Percentiles rank a stretch among this genome's conserved stretches.
phyloP scores from a whole-genome alignment of 2,888 invertebrate species.

The Ormia ochracea region DNA sequence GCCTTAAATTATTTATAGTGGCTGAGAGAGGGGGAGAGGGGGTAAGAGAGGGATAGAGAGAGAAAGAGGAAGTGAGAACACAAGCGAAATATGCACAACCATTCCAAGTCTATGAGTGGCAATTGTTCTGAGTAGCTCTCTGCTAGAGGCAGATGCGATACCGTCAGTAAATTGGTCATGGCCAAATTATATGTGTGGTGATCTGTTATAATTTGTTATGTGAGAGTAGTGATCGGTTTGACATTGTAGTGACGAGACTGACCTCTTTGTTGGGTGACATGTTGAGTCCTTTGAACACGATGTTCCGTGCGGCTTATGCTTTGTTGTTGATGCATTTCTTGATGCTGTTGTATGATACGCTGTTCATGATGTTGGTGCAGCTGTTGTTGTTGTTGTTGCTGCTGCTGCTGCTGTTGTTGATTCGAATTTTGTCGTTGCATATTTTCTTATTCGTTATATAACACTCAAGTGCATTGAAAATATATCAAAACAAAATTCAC shows the following conservation, averaged over 20 bases:
- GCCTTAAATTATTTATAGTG: neutral
- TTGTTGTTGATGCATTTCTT: constrained; percentile 80
- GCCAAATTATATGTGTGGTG: neutral
- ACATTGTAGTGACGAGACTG: constrained; percentile 71
- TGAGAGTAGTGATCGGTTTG: neutral
- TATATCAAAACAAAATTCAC: constrained; percentile 46
- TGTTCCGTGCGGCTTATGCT: constrained; percentile 85
- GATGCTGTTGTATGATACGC: constrained; percentile 76
- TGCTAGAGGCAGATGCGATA: neutral
- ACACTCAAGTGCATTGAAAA: constrained; percentile 74
- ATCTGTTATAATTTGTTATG: neutral
- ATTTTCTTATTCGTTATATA: constrained; percentile 75
- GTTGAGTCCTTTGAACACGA: constrained; percentile 83
- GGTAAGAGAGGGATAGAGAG: neutral
- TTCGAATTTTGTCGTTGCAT: constrained; percentile 86
- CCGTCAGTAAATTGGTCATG: neutral
- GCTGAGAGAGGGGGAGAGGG: neutral
- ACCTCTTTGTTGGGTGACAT: constrained; percentile 88
- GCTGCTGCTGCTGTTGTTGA: constrained; percentile 77
- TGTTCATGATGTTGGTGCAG: constrained; percentile 72
- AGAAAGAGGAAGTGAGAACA: neutral
- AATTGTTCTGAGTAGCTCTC: constrained; percentile 66
- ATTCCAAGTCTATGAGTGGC: constrained; percentile 70
- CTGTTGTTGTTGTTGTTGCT: constrained; percentile 71
- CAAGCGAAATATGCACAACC: constrained; percentile 62